Conservation (phyloP, 1,140 invertebrate species). For the Drosophila bipectinata region DNA sequence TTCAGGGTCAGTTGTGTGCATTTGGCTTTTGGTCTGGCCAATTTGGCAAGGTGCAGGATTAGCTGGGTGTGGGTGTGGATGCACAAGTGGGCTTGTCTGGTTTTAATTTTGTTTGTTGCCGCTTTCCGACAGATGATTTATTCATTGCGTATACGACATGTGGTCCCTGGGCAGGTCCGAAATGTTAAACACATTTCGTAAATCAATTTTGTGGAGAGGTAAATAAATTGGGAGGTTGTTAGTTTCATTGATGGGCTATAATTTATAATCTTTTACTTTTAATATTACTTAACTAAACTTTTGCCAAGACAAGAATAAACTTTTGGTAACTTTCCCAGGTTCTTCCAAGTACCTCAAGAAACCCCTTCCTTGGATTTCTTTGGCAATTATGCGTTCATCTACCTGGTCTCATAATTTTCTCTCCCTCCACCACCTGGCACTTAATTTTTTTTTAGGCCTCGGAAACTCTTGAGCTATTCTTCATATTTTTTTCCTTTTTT, state of each 20-base stretch:
- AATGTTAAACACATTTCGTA: conserved; percentile 31
- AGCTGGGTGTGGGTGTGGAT: conserved; percentile 2
- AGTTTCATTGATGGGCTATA: neutral
- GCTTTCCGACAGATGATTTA: conserved; percentile 48
- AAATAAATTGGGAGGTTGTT: conserved; percentile 13
- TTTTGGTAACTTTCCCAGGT: conserved; percentile 18
- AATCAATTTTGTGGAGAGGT: conserved; percentile 22
- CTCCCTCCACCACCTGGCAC: neutral
- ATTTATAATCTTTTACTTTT: no score
- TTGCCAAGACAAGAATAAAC: neutral
- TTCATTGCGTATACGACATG: conserved; percentile 70
- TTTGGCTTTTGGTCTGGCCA: conserved; percentile 59
- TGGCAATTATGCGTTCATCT: conserved; percentile 52
- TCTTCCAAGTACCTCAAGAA: neutral
- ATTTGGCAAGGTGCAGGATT: conserved; percentile 38
- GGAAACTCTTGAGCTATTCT: conserved; percentile 35
- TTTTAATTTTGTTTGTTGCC: conserved; percentile 12
- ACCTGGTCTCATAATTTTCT: conserved; percentile 55
- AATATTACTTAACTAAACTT: neutral
- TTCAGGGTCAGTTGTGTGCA: conserved; percentile 71
- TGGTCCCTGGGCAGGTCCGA: conserved; percentile 28
- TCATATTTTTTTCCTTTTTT: conserved; percentile 13
- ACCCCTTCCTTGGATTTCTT: conserved; percentile 9
- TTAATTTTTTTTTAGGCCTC: conserved; percentile 44
- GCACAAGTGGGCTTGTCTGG: conserved; percentile 6